Base-by-base conservation (phyloP, 2,888 invertebrate species). In the Leptinotarsa rubiginosa region DNA sequence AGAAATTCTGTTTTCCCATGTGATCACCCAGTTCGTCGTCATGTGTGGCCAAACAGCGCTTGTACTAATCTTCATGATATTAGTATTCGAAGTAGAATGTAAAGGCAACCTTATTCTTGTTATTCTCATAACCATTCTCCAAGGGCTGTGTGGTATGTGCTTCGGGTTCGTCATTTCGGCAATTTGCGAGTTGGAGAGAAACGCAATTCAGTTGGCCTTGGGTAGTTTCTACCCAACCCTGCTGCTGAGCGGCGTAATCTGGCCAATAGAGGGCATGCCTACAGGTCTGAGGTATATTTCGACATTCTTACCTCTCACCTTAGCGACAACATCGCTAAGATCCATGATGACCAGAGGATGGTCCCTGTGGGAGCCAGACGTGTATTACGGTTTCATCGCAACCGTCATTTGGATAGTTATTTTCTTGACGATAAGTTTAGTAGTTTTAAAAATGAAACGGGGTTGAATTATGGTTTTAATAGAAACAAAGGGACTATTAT, bases 251-350 rank as follows among this genome's bases (percentile, higher is more conserved):
- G 97, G 79, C 12, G 97, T 97, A 54, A 96, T 98, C 85, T 98
- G 98, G 98, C 97, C 98, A 74, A 94, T 97, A 77, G 97, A 98
- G 87, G 79, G 97, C 73, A 97, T 98, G 96, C 97, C 97, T 2
- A 91, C 92, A 82, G 90, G 94, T 74, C 89, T 98, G 49, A 80
- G 86, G 73, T 96, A 96, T 87, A 92, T 97, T 70, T 94, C 96
- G 1, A 91, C 94, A 65, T 93, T 94, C 82, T 91, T 97, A 69
- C 97, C 97, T 0, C 89, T 97, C 69, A 97, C 97, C 0, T 90
- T 96, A 86, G 96, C 97, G n/a, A 97, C 97, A n/a, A 95, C 96
- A 59, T 93, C 97, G 1, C 89, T 97, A 69, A 90, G 97, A 69
- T 94, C 95, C 70, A 95, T 97, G 88, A 90, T 97, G 66, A 96